Percentiles rank a stretch among this genome's conserved stretches.
Evolutionary conservation across 2,797 vertebrate genomes (phyloP).

Genomic region (Melanotaenia pygmaea): DNA sequence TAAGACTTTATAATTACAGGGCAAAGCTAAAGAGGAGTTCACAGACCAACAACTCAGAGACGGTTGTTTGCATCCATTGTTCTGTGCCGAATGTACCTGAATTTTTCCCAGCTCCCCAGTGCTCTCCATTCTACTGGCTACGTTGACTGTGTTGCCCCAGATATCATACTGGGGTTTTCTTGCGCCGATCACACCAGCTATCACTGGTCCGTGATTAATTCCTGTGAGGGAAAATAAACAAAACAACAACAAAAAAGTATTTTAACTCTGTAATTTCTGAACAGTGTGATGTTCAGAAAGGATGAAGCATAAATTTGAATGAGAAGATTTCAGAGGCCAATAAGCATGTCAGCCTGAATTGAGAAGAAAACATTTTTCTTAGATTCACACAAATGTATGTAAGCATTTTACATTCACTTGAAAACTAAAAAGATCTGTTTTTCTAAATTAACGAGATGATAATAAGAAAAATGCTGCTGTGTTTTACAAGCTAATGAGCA

Average conservation of each 20-base stretch:
- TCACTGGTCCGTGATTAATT: slow-evolving; percentile 96
- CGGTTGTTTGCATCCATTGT: neutral
- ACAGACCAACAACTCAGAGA: neutral
- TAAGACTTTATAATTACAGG: neutral
- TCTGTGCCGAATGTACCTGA: slow-evolving; percentile 84
- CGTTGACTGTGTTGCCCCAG: slow-evolving; percentile 98
- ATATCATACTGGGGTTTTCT: slow-evolving; percentile 98
- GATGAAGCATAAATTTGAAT: too few species aligned
- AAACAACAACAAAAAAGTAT: neutral
- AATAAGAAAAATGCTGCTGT: too few species aligned
- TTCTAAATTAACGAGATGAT: too few species aligned
- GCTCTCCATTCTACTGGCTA: slow-evolving; percentile 97
- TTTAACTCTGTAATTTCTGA: neutral
- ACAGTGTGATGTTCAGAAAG: neutral
- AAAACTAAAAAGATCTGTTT: too few species aligned
- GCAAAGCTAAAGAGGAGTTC: neutral
- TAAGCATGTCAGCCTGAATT: neutral
- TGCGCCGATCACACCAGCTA: slow-evolving; percentile 97
- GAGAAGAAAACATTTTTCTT: neutral
- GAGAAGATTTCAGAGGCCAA: too few species aligned
- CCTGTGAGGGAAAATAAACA: slow-evolving; percentile 76
- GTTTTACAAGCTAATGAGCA: too few species aligned
- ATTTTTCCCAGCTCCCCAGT: slow-evolving; percentile 96
- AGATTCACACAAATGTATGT: too few species aligned
- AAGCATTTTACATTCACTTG: too few species aligned